Percentiles rank a stretch among this genome's conserved stretches.
These are phyloP conservation scores for Parazoanthus atlanticus DNA, from an alignment of 92 coral and sea anemone genomes.

Conservation along the genomic window DNA sequence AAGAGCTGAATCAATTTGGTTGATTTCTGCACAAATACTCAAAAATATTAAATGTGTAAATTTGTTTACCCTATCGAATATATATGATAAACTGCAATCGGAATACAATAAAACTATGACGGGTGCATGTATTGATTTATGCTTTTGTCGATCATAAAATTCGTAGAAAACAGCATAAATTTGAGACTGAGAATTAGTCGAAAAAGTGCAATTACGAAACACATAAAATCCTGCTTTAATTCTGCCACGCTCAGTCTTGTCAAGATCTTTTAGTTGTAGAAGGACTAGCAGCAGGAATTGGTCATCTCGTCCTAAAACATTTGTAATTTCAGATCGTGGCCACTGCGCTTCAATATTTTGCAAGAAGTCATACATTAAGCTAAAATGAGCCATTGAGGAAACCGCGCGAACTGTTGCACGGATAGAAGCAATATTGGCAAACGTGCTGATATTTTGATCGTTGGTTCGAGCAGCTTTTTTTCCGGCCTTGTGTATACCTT, in stretches of 20 bases:
- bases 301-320: neutral
- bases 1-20: neutral
- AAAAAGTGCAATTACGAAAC: neutral
- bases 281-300: neutral
- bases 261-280: too few species aligned
- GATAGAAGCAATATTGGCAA: too few species aligned
- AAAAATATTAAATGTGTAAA: neutral
- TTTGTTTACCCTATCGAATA: constrained; percentile 1
- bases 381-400: neutral
- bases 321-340: neutral
- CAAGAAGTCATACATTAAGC: neutral
- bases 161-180: neutral
- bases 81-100: neutral
- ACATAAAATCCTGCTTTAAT: too few species aligned
- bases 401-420: neutral
- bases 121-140: neutral
- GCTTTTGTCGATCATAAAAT: neutral
- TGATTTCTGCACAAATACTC: neutral
- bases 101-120: neutral
- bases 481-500: too few species aligned
- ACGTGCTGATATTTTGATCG: neutral
- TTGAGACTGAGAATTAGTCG: neutral
- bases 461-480: neutral
- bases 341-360: neutral
- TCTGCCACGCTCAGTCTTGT: too few species aligned